Evolutionary conservation across 2,113 vertebrate genomes (phyloP).

Genomic region (Nicator chloris): DNA sequence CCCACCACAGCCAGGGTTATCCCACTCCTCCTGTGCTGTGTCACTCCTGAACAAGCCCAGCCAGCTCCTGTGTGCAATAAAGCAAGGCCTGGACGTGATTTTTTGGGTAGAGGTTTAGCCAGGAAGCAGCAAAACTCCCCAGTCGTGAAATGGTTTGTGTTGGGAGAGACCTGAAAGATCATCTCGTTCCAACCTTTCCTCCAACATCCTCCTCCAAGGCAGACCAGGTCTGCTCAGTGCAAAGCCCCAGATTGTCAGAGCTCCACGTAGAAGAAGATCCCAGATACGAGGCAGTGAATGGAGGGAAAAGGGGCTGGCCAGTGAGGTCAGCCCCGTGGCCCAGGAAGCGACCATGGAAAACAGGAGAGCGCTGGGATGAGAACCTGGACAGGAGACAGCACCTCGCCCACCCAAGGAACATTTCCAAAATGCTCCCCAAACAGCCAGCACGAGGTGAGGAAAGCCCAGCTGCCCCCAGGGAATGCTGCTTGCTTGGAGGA

Average conservation of each 20-base stretch:
- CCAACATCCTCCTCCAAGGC: not conserved
- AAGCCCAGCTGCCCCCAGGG: not conserved
- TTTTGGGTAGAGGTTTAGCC: not conserved
- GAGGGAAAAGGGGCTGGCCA: not conserved
- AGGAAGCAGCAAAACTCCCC: not conserved
- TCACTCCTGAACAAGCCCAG: not conserved
- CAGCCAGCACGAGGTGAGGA: not conserved
- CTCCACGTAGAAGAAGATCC: not conserved
- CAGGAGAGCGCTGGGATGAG: not conserved
- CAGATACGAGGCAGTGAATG: fast-evolving
- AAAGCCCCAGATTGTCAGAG: not conserved
- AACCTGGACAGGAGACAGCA: no score
- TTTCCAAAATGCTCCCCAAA: not conserved
- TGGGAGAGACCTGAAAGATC: not conserved
- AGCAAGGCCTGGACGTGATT: not conserved
- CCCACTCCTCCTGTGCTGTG: not conserved
- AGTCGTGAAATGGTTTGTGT: not conserved
- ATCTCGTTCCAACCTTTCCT: not conserved
- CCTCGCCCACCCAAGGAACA: fast-evolving
- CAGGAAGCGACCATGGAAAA: fast-evolving
- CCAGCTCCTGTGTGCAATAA: not conserved
- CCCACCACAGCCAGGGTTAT: not conserved
- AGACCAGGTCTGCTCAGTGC: not conserved
- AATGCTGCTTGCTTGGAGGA: not conserved
- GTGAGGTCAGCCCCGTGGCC: not conserved